Conservation (phyloP, 2,113 vertebrate species). For the Notothenia coriiceps region DNA sequence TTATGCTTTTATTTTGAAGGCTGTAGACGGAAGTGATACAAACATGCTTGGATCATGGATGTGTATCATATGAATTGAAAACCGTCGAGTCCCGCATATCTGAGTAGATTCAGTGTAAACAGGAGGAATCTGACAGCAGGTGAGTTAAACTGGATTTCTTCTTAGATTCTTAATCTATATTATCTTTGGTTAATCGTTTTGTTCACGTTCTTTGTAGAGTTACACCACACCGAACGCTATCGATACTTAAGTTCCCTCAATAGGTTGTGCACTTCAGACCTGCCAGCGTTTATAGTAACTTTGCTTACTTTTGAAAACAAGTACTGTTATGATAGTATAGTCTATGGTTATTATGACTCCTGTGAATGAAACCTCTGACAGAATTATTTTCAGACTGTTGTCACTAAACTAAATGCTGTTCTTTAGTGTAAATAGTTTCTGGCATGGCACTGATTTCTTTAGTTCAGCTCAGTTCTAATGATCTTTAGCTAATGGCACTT, state of each 20-base stretch:
- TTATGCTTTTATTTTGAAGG: conserved; percentile 19
- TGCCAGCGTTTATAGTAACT: not conserved
- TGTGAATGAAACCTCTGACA: not conserved
- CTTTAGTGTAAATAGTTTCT: not conserved
- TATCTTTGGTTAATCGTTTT: not conserved
- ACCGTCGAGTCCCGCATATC: not conserved
- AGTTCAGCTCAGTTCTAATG: too few species aligned
- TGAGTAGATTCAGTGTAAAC: not conserved
- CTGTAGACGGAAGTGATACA: not conserved
- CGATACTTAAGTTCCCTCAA: not conserved
- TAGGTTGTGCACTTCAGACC: not conserved
- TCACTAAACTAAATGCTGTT: not conserved
- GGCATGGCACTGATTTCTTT: not conserved
- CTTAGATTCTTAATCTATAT: fast-evolving
- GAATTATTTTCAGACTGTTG: not conserved
- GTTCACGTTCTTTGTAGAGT: not conserved
- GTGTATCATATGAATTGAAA: not conserved
- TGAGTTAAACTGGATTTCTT: not conserved
- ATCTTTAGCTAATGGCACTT: too few species aligned
- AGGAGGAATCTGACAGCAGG: not conserved
- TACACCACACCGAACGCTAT: not conserved
- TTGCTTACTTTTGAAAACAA: not conserved
- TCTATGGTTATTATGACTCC: not conserved
- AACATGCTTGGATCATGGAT: too few species aligned
- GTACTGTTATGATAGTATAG: too few species aligned